Evolutionary conservation across 2,113 vertebrate species (phyloP).

Genomic region (Callorhinus ursinus): DNA sequence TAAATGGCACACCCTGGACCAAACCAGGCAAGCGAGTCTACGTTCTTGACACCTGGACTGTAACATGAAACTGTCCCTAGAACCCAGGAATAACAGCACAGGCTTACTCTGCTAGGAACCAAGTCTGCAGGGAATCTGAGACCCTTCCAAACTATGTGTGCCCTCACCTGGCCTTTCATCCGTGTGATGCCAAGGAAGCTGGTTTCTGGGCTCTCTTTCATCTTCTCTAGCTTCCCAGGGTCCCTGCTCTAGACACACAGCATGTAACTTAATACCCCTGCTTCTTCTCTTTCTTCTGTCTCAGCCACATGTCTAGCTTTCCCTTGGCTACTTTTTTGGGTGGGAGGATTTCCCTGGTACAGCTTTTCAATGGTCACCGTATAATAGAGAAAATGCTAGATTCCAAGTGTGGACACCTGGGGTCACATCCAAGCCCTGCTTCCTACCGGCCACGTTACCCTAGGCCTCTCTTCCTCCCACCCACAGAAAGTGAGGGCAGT

Average conservation of each 20-base stretch:
- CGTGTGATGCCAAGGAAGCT: not conserved
- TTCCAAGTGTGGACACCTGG: not conserved
- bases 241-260: not conserved
- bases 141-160: not conserved
- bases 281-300: not conserved
- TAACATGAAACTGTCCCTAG: not conserved
- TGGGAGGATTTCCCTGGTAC: not conserved
- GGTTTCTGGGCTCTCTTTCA: not conserved
- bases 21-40: not conserved
- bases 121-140: not conserved
- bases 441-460: not conserved
- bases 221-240: not conserved
- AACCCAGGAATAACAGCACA: not conserved
- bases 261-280: not conserved
- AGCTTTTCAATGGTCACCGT: not conserved
- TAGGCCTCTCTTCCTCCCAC: not conserved
- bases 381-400: not conserved
- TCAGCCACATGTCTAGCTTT: not conserved
- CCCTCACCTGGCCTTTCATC: not conserved
- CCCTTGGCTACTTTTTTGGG: not conserved
- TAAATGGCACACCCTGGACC: not conserved
- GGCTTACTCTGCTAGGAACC: not conserved
- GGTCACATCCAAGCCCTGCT: not conserved
- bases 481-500: not conserved
- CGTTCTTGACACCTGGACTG: not conserved